Conservation (phyloP, 2,113 vertebrate species). For the Heterocephalus glaber region DNA sequence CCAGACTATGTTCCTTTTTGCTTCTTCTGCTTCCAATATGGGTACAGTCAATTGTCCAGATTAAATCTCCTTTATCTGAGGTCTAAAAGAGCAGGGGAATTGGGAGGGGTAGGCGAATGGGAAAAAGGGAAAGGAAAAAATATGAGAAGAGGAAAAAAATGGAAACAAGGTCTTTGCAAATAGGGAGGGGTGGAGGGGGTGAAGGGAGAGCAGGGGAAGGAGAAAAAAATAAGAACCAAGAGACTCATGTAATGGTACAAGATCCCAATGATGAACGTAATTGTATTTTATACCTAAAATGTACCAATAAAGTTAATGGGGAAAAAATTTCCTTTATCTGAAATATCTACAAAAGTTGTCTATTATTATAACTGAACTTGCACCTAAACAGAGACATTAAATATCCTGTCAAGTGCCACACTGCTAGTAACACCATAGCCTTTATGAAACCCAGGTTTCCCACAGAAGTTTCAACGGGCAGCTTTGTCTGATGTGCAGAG, state of each 20-base stretch:
- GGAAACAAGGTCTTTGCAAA: too few species aligned
- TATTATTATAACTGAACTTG: neutral
- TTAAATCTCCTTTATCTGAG: neutral
- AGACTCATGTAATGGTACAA: too few species aligned
- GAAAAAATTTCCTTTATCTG: neutral
- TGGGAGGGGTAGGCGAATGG: too few species aligned
- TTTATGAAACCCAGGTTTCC: neutral
- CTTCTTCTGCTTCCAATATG: neutral
- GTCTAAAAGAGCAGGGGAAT: too few species aligned
- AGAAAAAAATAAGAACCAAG: too few species aligned
- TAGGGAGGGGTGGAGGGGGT: too few species aligned
- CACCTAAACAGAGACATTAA: neutral
- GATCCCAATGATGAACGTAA: too few species aligned
- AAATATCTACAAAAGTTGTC: neutral
- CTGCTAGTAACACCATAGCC: neutral
- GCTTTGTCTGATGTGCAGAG: neutral
- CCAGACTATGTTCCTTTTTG: neutral
- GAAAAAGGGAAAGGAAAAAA: too few species aligned
- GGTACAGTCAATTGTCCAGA: neutral
- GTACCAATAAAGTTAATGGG: too few species aligned
- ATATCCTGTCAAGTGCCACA: neutral
- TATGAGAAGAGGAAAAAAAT: too few species aligned
- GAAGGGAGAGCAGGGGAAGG: too few species aligned
- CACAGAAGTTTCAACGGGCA: neutral
- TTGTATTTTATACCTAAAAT: too few species aligned